Evolutionary conservation across 2,888 invertebrate genomes (phyloP).

Genomic region (Cetonia aurata): DNA sequence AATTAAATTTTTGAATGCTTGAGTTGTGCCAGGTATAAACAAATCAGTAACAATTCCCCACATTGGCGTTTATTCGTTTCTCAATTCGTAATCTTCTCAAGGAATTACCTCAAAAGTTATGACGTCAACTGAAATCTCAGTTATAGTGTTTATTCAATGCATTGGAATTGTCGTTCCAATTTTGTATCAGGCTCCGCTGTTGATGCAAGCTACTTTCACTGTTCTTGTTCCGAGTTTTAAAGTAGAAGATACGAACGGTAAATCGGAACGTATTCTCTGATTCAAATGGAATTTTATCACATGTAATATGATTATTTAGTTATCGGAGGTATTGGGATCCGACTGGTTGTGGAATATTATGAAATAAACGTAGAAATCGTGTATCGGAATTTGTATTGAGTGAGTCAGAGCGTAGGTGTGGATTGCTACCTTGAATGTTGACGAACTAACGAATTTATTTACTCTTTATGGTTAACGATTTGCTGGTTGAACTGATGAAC

Average conservation of each 20-base stretch:
- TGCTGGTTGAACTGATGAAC: slow-evolving; percentile 5
- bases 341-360: slow-evolving; percentile 36
- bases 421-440: slow-evolving; percentile 29
- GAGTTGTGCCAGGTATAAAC: too few species aligned
- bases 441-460: slow-evolving; percentile 28
- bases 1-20: too few species aligned
- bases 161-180: slow-evolving; percentile 50
- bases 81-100: background rate
- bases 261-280: slow-evolving; percentile 17
- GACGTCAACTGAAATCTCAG: slow-evolving; percentile 37
- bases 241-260: slow-evolving; percentile 18
- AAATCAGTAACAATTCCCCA: too few species aligned
- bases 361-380: slow-evolving; percentile 33
- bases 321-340: slow-evolving; percentile 27
- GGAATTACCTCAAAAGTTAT: slow-evolving; percentile 28
- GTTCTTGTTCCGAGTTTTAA: slow-evolving; percentile 26
- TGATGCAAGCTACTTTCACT: slow-evolving; percentile 39
- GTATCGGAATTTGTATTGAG: slow-evolving; percentile 24
- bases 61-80: background rate
- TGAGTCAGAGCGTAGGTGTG: slow-evolving; percentile 35
- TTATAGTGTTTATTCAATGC: slow-evolving; percentile 43
- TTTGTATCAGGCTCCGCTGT: slow-evolving; percentile 33
- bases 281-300: slow-evolving; percentile 33
- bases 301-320: background rate
- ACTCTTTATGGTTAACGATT: slow-evolving; percentile 7